These are phyloP conservation scores for Rattus rattus DNA, from an alignment of 2,113 vertebrate genomes.

Conservation along the genomic window DNA sequence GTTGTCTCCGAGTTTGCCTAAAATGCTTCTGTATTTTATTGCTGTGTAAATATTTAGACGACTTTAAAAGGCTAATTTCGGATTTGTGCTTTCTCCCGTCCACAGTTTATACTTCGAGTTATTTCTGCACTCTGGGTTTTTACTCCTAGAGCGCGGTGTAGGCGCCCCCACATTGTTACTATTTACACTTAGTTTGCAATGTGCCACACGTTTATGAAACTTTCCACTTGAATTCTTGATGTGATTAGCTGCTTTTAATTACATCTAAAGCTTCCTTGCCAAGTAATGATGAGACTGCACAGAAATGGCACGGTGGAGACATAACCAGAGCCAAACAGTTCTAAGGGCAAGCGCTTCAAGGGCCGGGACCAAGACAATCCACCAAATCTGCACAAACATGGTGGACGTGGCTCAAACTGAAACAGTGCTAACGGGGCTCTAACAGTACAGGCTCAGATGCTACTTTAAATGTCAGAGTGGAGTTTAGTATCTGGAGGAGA, in stretches of 20 bases:
- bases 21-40: conserved; percentile 70
- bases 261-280: conserved; percentile 47
- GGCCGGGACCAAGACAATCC: neutral
- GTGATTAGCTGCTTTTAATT: conserved; percentile 70
- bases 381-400: neutral
- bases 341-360: neutral
- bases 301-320: neutral
- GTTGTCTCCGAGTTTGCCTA: conserved; percentile 66
- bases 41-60: conserved; percentile 83
- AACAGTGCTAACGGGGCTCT: neutral
- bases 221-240: conserved; percentile 66
- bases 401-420: conserved; percentile 10
- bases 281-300: conserved; percentile 67
- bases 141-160: neutral
- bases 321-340: conserved; percentile 34
- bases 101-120: conserved; percentile 47
- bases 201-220: conserved; percentile 52
- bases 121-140: conserved; percentile 34
- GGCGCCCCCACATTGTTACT: neutral
- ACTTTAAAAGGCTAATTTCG: conserved; percentile 75
- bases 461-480: neutral
- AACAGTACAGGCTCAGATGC: neutral
- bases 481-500: conserved; percentile 26
- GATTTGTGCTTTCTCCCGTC: conserved; percentile 60
- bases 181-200: conserved; percentile 49